phyloP scores from a whole-genome alignment of 2,113 vertebrate genomes.

The Coturnix japonica region DNA sequence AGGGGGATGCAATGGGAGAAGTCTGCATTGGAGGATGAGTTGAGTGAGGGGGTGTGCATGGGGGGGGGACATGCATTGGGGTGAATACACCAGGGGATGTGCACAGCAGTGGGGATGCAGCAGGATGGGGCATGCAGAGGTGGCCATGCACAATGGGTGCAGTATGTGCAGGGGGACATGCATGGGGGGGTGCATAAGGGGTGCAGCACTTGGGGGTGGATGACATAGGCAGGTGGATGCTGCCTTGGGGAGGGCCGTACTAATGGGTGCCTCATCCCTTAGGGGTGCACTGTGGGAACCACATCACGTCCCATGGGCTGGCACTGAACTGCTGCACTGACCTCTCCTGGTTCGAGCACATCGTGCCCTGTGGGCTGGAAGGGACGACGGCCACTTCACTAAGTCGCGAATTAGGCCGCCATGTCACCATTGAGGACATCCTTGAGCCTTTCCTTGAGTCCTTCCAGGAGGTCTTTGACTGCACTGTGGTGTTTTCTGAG shows the following conservation, averaged over 20 bases:
- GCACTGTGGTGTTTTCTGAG: not conserved
- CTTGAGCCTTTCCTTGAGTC: slow-evolving; percentile 41
- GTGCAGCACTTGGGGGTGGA: not conserved
- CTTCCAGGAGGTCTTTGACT: slow-evolving; percentile 59
- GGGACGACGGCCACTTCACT: slow-evolving; percentile 49
- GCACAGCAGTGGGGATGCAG: not conserved
- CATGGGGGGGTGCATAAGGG: no score
- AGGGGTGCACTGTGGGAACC: slow-evolving; percentile 54
- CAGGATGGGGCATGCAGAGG: no score
- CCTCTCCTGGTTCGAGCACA: slow-evolving; percentile 65
- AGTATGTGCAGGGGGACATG: no score
- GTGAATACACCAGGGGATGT: not conserved
- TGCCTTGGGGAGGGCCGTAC: not conserved
- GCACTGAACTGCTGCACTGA: slow-evolving; percentile 64
- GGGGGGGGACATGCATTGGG: no score
- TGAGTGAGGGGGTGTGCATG: not conserved
- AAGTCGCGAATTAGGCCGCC: not conserved
- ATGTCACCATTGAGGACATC: not conserved
- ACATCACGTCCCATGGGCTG: slow-evolving; percentile 65
- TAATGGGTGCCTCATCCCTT: accelerated
- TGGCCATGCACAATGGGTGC: no score
- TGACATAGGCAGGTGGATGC: not conserved
- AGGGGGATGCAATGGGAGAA: no score
- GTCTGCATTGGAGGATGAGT: no score
- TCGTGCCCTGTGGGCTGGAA: slow-evolving; percentile 57